These are phyloP conservation scores for Pseudoatta argentina DNA, from an alignment of 1,140 invertebrate genomes.

Conservation along the genomic window DNA sequence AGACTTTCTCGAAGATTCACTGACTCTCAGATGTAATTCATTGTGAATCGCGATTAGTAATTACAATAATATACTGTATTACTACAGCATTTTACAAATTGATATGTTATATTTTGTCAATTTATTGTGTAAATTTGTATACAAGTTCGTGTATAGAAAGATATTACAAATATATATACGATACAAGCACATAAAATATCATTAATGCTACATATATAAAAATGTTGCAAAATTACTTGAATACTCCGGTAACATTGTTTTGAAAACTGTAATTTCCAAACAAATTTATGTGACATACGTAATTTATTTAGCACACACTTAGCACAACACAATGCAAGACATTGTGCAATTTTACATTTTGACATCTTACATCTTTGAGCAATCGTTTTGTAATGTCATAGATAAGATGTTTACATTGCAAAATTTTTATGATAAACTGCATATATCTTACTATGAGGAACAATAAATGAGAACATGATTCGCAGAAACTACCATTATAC, in stretches of 20 bases:
- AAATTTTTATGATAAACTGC: slow-evolving; percentile 41
- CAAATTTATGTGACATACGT: slow-evolving; percentile 32
- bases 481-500: slow-evolving; percentile 40
- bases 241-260: slow-evolving; percentile 47
- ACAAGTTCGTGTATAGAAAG: slow-evolving; percentile 64
- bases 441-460: slow-evolving; percentile 58
- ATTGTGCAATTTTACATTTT: slow-evolving; percentile 62
- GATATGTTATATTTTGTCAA: slow-evolving; percentile 38
- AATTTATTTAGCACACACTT: slow-evolving; percentile 60
- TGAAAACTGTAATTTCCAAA: slow-evolving; percentile 49
- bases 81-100: no score
- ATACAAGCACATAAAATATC: slow-evolving; percentile 46
- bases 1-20: no score
- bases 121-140: slow-evolving; percentile 66
- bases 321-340: slow-evolving; percentile 72
- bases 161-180: slow-evolving; percentile 61
- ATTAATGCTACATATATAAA: slow-evolving; percentile 62
- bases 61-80: no score
- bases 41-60: no score
- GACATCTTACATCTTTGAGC: slow-evolving; percentile 69
- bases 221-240: slow-evolving; percentile 62
- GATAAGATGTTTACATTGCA: slow-evolving; percentile 30
- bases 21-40: no score
- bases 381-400: slow-evolving; percentile 59
- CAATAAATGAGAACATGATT: slow-evolving; percentile 44